Base-by-base conservation (phyloP, 1,140 invertebrate genomes). In the Orchestia grillus region DNA sequence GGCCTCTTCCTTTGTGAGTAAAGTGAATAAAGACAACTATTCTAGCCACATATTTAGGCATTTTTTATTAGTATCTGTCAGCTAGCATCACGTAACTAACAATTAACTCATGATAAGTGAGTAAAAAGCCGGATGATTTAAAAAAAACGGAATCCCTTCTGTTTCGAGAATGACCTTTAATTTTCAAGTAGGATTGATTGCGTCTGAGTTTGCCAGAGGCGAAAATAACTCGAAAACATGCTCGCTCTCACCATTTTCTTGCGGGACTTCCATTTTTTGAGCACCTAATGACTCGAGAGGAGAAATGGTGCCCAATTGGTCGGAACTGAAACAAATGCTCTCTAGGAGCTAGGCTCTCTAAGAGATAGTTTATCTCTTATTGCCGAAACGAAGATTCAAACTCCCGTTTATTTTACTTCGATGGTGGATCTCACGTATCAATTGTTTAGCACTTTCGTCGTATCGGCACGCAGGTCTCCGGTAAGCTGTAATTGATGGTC, bases 401-500 rank as follows among this genome's bases (percentile, higher is more conserved):
- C 36, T 90, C n/a, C 41, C 88, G 88, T 90, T 90, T 11, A 90
- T 90, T 42, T 90, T 44, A 42, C 88, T 90, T 42, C 41, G 41
- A 44, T 90, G 88, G 11, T n/a, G n/a, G 43, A 4, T 3, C 43
- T 44, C 15, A 1, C 41, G 43, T 90, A 44, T 41, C 43, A 90
- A 42, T 90, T 90, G 88, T 42, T 90, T 90, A 90, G 88, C 41
- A 16, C 43, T 44, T 90, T 41, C 4, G 88, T 90, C 43, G 41
- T 41, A 41, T 41, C 87, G 87, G 87, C 88, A 90, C 43, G 41
- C n/a, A n/a, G 42, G 88, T 41, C 41, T 90, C 88, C 28, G 43
- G 88, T 44, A 44, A 90, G n/a, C 88, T 90, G 88, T 90, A 90
- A 90, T 90, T 90, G 88, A 90, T 90, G 88, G 88, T 90, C 88